Conservation (phyloP, 2,888 invertebrate genomes). For the Nesidiocoris tenuis region DNA sequence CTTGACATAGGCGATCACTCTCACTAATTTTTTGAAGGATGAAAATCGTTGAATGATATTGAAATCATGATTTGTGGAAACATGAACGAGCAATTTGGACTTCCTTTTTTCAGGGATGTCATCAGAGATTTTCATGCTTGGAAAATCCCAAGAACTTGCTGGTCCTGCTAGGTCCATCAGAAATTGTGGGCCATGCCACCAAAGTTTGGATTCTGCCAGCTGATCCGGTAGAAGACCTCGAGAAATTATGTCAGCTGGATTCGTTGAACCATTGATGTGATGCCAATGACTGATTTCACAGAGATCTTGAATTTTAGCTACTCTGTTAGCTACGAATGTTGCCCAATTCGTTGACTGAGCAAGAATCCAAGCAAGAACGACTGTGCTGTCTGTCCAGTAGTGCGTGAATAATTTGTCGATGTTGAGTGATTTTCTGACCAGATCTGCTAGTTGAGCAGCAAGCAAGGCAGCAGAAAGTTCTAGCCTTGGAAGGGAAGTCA, state of each 20-base stretch:
- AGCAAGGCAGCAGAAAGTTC: constrained; percentile 45
- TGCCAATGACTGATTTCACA: constrained; percentile 27
- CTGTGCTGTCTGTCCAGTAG: constrained; percentile 13
- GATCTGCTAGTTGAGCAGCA: constrained; percentile 35
- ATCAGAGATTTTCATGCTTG: neutral
- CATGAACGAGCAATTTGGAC: neutral
- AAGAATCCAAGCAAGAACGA: constrained; percentile 11
- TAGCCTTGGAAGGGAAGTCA: constrained; percentile 40
- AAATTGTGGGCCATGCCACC: constrained; percentile 22
- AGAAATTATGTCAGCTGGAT: neutral
- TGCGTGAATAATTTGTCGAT: neutral
- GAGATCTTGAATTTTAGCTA: constrained; percentile 24
- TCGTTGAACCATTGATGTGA: constrained; percentile 12
- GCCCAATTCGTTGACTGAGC: constrained; percentile 11
- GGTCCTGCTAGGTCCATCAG: neutral
- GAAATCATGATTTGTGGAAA: neutral
- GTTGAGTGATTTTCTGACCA: neutral
- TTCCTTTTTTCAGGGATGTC: neutral
- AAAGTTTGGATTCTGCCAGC: neutral
- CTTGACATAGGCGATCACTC: neutral
- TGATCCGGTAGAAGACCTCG: too few species aligned
- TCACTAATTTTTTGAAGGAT: neutral
- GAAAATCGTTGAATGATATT: neutral
- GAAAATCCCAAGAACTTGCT: neutral
- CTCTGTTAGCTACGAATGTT: constrained; percentile 38